These are phyloP conservation scores for Perca schrenkii DNA, from an alignment of 2,113 vertebrate species.

Conservation along the genomic window DNA sequence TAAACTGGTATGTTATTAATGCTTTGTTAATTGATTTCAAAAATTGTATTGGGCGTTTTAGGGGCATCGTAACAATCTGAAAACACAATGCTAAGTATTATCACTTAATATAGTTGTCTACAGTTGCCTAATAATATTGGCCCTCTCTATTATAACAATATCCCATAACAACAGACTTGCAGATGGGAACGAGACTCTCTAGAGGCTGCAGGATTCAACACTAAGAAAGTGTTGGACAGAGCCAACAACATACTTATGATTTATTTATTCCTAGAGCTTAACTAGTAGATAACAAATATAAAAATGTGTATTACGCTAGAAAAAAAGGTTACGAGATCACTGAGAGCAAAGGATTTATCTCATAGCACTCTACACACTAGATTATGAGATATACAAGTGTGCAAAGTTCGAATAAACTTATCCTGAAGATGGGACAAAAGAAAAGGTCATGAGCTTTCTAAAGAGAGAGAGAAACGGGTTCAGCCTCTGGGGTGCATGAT, in stretches of 20 bases:
- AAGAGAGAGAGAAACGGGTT: not conserved
- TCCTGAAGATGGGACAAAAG: not conserved
- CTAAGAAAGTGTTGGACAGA: not conserved
- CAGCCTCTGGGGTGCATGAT: not conserved
- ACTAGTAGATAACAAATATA: not conserved
- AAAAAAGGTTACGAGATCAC: not conserved
- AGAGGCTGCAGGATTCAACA: not conserved
- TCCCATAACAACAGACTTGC: not conserved
- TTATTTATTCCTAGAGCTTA: not conserved
- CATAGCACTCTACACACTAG: not conserved
- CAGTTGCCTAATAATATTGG: not conserved
- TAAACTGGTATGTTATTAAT: not conserved
- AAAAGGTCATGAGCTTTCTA: not conserved
- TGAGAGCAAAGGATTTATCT: not conserved
- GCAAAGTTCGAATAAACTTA: not conserved
- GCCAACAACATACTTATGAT: not conserved
- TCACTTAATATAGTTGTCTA: not conserved
- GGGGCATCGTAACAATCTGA: not conserved
- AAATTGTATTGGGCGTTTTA: not conserved
- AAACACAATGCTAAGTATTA: not conserved
- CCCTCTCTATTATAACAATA: not conserved
- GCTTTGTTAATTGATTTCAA: constrained; percentile 14
- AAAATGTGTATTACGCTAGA: not conserved
- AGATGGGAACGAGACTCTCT: not conserved
- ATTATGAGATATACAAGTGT: not conserved